A percentile compares a stretch with the other conserved stretches of the same genome.
These are phyloP conservation scores for Castor canadensis DNA, from an alignment of 2,113 vertebrate species.

Conservation along the genomic window DNA sequence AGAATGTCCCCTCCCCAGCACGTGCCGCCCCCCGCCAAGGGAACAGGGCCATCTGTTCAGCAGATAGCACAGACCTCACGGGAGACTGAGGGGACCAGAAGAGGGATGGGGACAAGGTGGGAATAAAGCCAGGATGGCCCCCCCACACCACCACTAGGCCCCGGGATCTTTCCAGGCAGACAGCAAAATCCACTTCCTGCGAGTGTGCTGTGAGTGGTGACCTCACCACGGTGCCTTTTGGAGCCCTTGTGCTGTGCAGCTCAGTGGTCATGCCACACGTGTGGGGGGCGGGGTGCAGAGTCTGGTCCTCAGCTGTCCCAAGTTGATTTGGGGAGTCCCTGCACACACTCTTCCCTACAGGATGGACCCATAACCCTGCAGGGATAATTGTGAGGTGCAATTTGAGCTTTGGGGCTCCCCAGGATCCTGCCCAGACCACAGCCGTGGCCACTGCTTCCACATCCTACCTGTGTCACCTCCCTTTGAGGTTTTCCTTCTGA, in stretches of 20 bases:
- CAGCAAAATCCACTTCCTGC: neutral
- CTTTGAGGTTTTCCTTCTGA: neutral
- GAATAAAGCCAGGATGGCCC: neutral
- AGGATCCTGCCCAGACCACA: neutral
- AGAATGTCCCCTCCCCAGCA: no score
- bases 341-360: neutral
- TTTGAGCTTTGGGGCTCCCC: neutral
- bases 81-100: neutral
- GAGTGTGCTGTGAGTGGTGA: neutral
- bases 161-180: neutral
- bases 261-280: fast-evolving
- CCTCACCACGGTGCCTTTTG: neutral
- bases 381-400: fast-evolving
- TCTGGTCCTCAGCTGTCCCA: neutral
- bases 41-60: no score
- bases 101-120: neutral
- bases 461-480: neutral
- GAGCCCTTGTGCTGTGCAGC: neutral
- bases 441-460: neutral
- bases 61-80: neutral
- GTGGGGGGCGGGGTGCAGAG: neutral
- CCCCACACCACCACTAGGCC: neutral
- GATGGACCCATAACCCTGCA: no score
- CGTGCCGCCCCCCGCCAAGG: no score
- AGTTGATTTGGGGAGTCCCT: neutral